Conservation (phyloP, 2,113 vertebrate species). For the Psilopogon haemacephalus region DNA sequence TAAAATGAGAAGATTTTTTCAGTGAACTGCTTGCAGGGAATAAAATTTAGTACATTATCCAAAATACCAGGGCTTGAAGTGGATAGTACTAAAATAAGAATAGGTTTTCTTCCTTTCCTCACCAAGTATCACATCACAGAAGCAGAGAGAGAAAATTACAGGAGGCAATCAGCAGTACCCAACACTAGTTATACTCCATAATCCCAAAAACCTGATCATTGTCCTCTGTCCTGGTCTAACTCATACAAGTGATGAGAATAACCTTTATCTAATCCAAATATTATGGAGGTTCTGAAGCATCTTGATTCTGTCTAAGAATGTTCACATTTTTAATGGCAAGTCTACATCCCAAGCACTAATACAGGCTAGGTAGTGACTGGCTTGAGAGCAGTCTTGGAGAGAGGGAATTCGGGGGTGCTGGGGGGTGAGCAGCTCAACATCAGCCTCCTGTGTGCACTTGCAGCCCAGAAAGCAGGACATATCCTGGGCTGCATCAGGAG, state of each 20-base stretch:
- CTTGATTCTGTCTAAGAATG: not conserved
- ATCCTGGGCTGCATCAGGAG: too few species aligned
- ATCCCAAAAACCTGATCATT: not conserved
- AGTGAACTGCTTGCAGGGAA: not conserved
- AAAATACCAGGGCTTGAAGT: not conserved
- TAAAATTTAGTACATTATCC: not conserved
- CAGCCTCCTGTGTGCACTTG: too few species aligned
- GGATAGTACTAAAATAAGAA: not conserved
- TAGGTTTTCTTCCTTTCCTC: not conserved
- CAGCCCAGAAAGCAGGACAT: too few species aligned
- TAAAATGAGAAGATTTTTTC: constrained; percentile 9
- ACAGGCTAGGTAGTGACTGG: too few species aligned
- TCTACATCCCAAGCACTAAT: not conserved
- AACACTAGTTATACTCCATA: not conserved
- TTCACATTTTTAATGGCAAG: not conserved
- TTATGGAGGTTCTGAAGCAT: not conserved
- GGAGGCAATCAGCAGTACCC: not conserved
- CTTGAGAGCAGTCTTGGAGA: too few species aligned
- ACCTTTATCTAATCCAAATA: not conserved
- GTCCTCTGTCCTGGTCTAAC: not conserved
- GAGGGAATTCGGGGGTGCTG: too few species aligned
- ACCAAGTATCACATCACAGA: not conserved
- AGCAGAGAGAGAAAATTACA: not conserved
- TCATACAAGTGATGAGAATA: not conserved
- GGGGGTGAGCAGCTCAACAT: too few species aligned